Evolutionary conservation across 2,888 invertebrate genomes (phyloP).

Genomic region (Lasioglossum pauxillum): DNA sequence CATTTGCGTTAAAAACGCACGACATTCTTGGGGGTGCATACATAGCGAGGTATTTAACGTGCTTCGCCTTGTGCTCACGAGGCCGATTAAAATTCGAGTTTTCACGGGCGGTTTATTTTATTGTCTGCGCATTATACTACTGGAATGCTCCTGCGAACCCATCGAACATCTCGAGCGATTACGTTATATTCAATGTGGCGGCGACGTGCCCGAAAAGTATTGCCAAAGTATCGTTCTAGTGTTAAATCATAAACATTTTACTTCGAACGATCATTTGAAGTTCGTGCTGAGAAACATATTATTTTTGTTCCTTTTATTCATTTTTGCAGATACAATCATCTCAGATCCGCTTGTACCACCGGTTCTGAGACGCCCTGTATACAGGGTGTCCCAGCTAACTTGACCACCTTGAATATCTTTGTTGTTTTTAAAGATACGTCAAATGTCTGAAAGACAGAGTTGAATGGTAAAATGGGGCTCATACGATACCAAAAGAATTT

Average conservation of each 20-base stretch:
- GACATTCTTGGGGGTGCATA: neutral
- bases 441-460: too few species aligned
- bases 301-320: neutral
- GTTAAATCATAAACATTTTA: neutral
- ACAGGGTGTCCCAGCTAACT: too few species aligned
- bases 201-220: neutral
- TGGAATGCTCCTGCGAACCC: neutral
- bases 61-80: neutral
- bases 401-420: too few species aligned
- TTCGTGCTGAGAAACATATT: neutral
- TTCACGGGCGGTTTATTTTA: slow-evolving; percentile 7
- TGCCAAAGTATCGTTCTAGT: neutral
- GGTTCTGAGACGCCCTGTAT: neutral
- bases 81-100: slow-evolving; percentile 7
- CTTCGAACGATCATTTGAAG: neutral
- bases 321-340: neutral
- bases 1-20: neutral
- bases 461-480: too few species aligned
- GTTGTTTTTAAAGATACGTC: too few species aligned
- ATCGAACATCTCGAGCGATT: neutral
- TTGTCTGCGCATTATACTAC: slow-evolving; percentile 15
- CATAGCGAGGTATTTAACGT: neutral
- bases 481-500: too few species aligned
- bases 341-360: neutral
- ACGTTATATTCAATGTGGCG: neutral